Percentiles rank a stretch among this genome's conserved stretches.
phyloP scores from a whole-genome alignment of 1,140 invertebrate species.

The Drosophila orosa region DNA sequence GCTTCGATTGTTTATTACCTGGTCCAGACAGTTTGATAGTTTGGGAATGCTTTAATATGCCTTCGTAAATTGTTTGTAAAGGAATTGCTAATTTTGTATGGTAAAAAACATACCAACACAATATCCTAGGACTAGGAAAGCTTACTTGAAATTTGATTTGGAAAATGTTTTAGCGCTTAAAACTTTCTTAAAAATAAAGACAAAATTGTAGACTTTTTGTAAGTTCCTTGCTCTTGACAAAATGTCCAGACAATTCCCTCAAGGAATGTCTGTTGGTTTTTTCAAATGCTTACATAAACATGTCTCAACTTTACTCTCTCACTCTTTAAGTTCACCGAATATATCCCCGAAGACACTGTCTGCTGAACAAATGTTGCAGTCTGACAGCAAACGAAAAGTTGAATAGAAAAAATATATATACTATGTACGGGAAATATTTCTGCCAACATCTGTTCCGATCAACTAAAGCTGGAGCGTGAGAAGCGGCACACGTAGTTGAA shows the following conservation, averaged over 20 bases:
- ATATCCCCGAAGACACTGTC: slow-evolving; percentile 21
- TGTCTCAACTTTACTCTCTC: slow-evolving; percentile 19
- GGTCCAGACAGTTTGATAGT: too few relatives aligned
- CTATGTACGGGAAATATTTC: slow-evolving; percentile 28
- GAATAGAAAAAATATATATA: slow-evolving; percentile 21
- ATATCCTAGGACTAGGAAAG: too few relatives aligned
- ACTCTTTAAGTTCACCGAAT: slow-evolving; percentile 13
- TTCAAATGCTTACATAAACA: neutral
- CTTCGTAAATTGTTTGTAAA: too few relatives aligned
- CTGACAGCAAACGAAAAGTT: slow-evolving; percentile 18
- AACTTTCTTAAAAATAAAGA: too few relatives aligned
- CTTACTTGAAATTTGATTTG: too few relatives aligned
- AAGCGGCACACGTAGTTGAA: slow-evolving; percentile 44
- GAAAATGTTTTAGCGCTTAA: too few relatives aligned
- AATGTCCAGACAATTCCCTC: slow-evolving; percentile 21
- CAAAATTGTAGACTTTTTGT: too few relatives aligned
- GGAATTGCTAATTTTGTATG: too few relatives aligned
- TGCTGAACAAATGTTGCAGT: too few relatives aligned
- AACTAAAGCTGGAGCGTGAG: slow-evolving; percentile 64
- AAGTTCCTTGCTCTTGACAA: neutral
- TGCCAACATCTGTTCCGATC: slow-evolving; percentile 27
- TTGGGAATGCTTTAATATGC: too few relatives aligned
- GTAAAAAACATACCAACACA: too few relatives aligned
- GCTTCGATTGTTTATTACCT: slow-evolving; percentile 32
- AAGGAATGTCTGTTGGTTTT: slow-evolving; percentile 3